Conservation (phyloP, 2,797 vertebrate species). For the Gallinago nigripennis region DNA sequence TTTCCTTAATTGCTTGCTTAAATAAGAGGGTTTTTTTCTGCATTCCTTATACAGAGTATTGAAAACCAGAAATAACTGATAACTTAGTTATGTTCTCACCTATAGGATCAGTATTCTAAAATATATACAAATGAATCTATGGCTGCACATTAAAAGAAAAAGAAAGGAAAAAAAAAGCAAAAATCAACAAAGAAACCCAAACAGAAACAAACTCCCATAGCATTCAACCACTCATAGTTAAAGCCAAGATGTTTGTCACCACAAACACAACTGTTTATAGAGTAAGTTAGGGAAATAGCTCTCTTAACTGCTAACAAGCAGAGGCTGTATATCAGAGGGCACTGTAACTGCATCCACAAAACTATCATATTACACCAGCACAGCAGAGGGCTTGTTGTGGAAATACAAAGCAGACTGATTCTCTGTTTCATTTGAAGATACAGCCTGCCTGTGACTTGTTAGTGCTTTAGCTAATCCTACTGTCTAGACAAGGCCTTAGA, state of each 20-base stretch:
- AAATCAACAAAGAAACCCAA: not conserved
- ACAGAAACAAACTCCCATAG: not conserved
- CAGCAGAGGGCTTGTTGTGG: not conserved
- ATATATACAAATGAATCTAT: not conserved
- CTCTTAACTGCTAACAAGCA: not conserved
- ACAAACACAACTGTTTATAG: not conserved
- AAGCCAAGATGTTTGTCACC: not conserved
- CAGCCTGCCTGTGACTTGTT: not conserved
- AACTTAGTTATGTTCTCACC: not conserved
- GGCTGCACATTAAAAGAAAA: not conserved
- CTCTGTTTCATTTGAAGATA: not conserved
- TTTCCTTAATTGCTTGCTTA: not conserved
- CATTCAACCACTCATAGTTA: not conserved
- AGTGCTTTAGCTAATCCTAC: not conserved
- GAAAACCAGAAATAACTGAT: not conserved
- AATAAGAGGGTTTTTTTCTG: not conserved
- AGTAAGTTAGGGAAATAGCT: not conserved
- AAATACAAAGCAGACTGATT: not conserved
- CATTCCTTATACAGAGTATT: not conserved
- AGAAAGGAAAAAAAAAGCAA: not conserved
- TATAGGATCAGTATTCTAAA: not conserved
- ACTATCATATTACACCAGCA: not conserved
- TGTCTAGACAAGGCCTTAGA: not conserved
- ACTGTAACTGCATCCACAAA: not conserved
- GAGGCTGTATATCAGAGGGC: not conserved